phyloP scores from a whole-genome alignment of 2,797 vertebrate species.

The Channa striata region DNA sequence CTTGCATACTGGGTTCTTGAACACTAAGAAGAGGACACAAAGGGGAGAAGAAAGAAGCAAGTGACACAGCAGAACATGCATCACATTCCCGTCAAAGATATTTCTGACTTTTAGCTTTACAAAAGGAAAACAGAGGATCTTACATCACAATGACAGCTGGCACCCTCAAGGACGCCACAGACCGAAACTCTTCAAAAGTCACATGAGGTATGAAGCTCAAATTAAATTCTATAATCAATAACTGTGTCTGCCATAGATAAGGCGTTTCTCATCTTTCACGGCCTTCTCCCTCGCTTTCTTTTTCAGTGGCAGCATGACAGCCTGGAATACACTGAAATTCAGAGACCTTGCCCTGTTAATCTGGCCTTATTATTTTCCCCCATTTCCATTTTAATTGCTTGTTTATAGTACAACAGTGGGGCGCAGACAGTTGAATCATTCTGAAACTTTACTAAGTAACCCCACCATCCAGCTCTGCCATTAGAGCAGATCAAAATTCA shows the following conservation, averaged over 20 bases:
- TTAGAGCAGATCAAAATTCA: slow-evolving; percentile 61
- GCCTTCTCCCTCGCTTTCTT: slow-evolving; percentile 30
- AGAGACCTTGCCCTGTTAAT: slow-evolving; percentile 51
- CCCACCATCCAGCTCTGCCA: slow-evolving; percentile 17
- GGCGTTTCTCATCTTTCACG: slow-evolving; percentile 57
- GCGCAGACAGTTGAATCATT: slow-evolving; percentile 33
- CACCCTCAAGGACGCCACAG: slow-evolving; percentile 54
- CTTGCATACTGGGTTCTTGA: slow-evolving; percentile 94
- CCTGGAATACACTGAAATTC: slow-evolving; percentile 41
- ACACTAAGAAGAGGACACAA: slow-evolving; percentile 81
- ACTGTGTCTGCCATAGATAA: slow-evolving; percentile 76
- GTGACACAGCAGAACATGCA: slow-evolving; percentile 38
- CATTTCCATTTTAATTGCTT: slow-evolving; percentile 76
- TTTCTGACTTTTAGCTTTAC: not conserved
- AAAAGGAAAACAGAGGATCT: slow-evolving; percentile 29
- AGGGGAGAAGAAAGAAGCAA: slow-evolving; percentile 17
- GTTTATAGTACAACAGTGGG: slow-evolving; percentile 57
- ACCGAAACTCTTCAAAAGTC: slow-evolving; percentile 59
- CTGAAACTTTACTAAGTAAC: slow-evolving; percentile 45
- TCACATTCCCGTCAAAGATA: slow-evolving; percentile 22
- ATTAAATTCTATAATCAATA: slow-evolving; percentile 82
- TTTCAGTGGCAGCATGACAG: slow-evolving; percentile 35
- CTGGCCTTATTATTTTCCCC: slow-evolving; percentile 51
- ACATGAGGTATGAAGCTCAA: slow-evolving; percentile 63
- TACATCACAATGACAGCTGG: slow-evolving; percentile 39